Evolutionary conservation across 92 coral and sea anemone species (phyloP).

Genomic region (Heteractis magnifica): DNA sequence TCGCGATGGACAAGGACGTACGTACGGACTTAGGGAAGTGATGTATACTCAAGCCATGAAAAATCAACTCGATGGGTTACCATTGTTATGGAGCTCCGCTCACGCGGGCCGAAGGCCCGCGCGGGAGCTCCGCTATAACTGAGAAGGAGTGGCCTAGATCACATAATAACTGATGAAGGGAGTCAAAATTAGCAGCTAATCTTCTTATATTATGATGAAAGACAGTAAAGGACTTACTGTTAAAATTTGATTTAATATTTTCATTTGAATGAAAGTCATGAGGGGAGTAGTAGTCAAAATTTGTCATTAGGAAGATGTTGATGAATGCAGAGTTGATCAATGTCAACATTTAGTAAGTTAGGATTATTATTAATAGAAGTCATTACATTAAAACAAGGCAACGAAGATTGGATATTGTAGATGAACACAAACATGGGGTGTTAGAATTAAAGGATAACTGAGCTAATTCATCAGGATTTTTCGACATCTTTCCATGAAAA

Average conservation of each 20-base stretch:
- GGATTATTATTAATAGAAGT: conserved; percentile 34
- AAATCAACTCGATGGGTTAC: too few species aligned
- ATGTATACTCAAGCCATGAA: too few species aligned
- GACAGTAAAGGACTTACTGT: conserved; percentile 19
- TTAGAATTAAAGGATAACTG: conserved; percentile 32
- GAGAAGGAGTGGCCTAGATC: conserved; percentile 14
- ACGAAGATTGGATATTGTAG: conserved; percentile 14
- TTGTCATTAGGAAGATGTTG: conserved; percentile 10
- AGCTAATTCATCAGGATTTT: conserved; percentile 7
- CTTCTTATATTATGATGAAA: conserved; percentile 35
- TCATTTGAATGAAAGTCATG: conserved; percentile 23
- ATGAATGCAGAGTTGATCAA: conserved; percentile 9
- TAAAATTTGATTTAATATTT: background rate
- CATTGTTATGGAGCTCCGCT: too few species aligned
- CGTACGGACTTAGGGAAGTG: too few species aligned
- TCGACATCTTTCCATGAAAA: conserved; percentile 14
- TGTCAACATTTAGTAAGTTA: conserved; percentile 11
- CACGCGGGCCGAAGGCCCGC: too few species aligned
- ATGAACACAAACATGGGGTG: conserved; percentile 25
- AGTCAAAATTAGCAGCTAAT: background rate
- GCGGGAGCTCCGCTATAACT: conserved; percentile 1
- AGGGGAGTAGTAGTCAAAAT: conserved; percentile 33
- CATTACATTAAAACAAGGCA: conserved; percentile 24
- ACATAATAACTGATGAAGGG: conserved; percentile 21
- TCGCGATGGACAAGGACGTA: too few species aligned